A percentile compares a stretch with the other conserved stretches of the same genome.
Conservation (phyloP, 1,140 invertebrate species). For the Meloidogyne exigua region DNA sequence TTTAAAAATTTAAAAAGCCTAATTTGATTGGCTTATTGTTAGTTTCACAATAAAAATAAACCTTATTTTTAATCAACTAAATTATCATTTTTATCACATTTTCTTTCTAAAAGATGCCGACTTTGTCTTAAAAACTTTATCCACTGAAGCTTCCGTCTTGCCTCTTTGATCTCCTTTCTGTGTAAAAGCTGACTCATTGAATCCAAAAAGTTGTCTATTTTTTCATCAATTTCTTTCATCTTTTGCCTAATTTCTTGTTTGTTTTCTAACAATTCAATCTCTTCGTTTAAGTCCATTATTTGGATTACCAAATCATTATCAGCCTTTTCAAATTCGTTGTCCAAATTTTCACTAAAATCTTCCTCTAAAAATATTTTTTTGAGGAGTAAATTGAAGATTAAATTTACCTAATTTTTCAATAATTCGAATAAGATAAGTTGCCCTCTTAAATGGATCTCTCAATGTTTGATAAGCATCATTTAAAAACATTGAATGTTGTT, state of each 20-base stretch:
- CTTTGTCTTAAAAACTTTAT: slow-evolving; percentile 16
- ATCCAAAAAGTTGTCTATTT: not conserved
- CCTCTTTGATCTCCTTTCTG: slow-evolving; percentile 2
- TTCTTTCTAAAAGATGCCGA: slow-evolving; percentile 7
- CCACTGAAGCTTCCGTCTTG: not conserved
- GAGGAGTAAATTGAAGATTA: not conserved
- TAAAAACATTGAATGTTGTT: slow-evolving; percentile 29
- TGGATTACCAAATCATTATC: slow-evolving; percentile 13
- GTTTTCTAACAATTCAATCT: slow-evolving; percentile 26
- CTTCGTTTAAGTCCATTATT: slow-evolving; percentile 38
- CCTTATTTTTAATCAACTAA: not conserved
- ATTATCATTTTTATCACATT: slow-evolving; percentile 7
- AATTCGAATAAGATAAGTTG: slow-evolving; percentile 25
- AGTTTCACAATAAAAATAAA: not conserved
- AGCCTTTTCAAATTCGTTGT: slow-evolving; percentile 6
- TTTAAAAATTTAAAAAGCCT: too few species aligned
- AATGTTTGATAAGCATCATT: slow-evolving; percentile 29
- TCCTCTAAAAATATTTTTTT: slow-evolving; percentile 1
- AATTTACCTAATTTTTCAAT: slow-evolving; percentile 10
- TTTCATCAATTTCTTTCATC: slow-evolving; percentile 16
- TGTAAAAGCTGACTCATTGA: slow-evolving; percentile 1
- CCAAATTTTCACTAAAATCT: not conserved
- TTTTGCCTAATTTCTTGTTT: slow-evolving; percentile 11
- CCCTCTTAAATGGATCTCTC: slow-evolving; percentile 24
- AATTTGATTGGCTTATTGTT: too few species aligned